These are phyloP conservation scores for Temnothorax curvispinosus DNA, from an alignment of 1,140 invertebrate species.

Conservation along the genomic window DNA sequence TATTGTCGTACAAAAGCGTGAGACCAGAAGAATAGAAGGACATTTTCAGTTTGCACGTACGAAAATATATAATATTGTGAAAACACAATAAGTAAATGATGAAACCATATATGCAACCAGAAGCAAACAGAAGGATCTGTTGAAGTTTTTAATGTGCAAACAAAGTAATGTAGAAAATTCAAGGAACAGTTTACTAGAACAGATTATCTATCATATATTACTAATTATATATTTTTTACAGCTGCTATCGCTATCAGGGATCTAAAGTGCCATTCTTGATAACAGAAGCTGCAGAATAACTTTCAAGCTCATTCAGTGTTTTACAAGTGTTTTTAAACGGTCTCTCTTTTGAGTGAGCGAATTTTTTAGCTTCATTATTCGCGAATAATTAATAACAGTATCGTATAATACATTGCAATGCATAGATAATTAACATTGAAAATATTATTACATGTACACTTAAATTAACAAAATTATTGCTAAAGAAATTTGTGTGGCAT, in stretches of 20 bases:
- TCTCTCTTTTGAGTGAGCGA: constrained; percentile 21
- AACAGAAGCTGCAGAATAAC: constrained; percentile 43
- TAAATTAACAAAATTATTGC: constrained; percentile 38
- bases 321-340: constrained; percentile 21
- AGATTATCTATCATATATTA: constrained; percentile 43
- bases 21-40: background rate
- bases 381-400: background rate
- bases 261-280: constrained; percentile 65
- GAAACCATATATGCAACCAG: background rate
- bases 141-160: background rate
- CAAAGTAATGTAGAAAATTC: background rate
- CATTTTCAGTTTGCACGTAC: background rate
- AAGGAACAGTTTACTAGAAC: background rate
- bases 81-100: background rate
- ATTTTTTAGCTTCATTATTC: constrained; percentile 16
- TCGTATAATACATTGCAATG: constrained; percentile 2
- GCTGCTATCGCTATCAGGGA: constrained; percentile 63
- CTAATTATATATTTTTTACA: constrained; percentile 62
- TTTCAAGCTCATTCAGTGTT: constrained; percentile 34
- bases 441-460: background rate
- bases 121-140: background rate
- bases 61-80: background rate
- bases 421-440: constrained; percentile 28
- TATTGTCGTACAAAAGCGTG: background rate
- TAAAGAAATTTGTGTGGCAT: background rate